Evolutionary conservation across 2,888 invertebrate species (phyloP).

Genomic region (Rapana venosa): DNA sequence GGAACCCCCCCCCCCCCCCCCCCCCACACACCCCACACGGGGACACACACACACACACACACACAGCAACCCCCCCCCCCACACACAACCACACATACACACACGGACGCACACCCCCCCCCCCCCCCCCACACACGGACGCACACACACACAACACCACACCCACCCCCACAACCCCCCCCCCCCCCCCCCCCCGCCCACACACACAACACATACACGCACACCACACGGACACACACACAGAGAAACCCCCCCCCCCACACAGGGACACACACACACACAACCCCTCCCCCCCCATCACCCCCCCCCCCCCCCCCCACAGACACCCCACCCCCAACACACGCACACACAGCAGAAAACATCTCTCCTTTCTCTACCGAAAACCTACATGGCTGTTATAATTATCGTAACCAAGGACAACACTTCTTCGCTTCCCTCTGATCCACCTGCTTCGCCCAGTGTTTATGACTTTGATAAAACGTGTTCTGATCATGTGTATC

Average conservation of each 20-base stretch:
- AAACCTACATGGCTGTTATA: too few relatives aligned
- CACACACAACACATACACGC: too few relatives aligned
- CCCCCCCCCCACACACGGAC: not conserved
- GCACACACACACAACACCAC: not conserved
- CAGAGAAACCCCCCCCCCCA: not conserved
- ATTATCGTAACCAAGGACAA: too few relatives aligned
- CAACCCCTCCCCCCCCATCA: not conserved
- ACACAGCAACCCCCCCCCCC: not conserved
- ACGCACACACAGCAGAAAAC: too few relatives aligned
- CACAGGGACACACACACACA: not conserved
- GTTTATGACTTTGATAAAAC: too few relatives aligned
- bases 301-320: too few relatives aligned
- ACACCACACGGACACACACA: not conserved
- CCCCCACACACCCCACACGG: not conserved
- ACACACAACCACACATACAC: not conserved
- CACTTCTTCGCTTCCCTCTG: too few relatives aligned
- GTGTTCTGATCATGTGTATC: too few relatives aligned
- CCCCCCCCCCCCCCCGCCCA: not conserved
- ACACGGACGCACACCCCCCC: not conserved
- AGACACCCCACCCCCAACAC: too few relatives aligned
- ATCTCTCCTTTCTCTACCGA: too few relatives aligned
- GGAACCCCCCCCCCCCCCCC: not conserved
- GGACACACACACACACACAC: not conserved
- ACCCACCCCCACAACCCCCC: not conserved
- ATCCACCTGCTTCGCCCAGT: too few relatives aligned